phyloP scores from a whole-genome alignment of 2,888 invertebrate species.

The Brachycybe producta region DNA sequence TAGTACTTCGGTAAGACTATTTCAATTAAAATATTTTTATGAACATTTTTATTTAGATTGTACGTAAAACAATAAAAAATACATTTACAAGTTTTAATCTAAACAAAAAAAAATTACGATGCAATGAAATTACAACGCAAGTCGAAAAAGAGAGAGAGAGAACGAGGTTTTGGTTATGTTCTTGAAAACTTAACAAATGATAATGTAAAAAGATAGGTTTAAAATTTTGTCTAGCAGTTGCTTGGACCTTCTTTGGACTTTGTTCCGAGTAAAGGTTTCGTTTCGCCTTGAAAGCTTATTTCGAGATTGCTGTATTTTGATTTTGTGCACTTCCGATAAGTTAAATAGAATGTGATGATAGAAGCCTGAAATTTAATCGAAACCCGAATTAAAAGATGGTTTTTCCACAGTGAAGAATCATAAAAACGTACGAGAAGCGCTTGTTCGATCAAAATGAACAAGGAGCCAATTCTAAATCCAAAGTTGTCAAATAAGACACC shows the following conservation, averaged over 20 bases:
- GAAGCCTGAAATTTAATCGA: constrained; percentile 1
- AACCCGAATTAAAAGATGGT: background rate
- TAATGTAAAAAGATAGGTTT: too few relatives aligned
- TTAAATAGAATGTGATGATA: background rate
- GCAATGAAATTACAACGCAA: too few relatives aligned
- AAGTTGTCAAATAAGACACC: constrained; percentile 35
- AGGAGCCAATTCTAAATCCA: constrained; percentile 54
- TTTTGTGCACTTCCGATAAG: constrained; percentile 7
- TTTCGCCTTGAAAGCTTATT: too few relatives aligned
- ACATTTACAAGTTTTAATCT: too few relatives aligned
- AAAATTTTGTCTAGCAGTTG: too few relatives aligned
- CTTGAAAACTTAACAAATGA: too few relatives aligned
- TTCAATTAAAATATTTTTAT: background rate
- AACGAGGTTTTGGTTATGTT: too few relatives aligned
- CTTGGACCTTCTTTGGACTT: too few relatives aligned
- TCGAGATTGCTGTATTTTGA: background rate
- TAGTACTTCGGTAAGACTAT: background rate
- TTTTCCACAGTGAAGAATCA: background rate
- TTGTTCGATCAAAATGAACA: constrained; percentile 55
- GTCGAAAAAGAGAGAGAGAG: too few relatives aligned
- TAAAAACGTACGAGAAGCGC: constrained; percentile 46
- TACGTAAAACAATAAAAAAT: background rate
- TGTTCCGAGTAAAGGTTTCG: too few relatives aligned
- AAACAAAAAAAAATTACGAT: too few relatives aligned
- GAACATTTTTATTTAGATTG: background rate